A percentile compares a stretch with the other conserved stretches of the same genome.
phyloP scores from a whole-genome alignment of 2,888 invertebrate genomes.

The Caenorhabditis sp. region DNA sequence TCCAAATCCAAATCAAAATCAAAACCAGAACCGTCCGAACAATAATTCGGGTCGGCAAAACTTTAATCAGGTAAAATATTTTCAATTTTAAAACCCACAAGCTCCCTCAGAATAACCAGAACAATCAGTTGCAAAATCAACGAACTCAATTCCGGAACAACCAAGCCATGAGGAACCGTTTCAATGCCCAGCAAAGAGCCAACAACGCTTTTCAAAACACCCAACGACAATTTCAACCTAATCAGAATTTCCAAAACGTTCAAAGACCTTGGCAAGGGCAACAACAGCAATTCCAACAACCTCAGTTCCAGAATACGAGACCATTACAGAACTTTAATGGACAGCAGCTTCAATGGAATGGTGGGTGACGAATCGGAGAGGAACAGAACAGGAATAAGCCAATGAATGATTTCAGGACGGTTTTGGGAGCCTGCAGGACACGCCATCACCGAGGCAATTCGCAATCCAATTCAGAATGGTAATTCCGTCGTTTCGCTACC shows the following conservation, averaged over 20 bases:
- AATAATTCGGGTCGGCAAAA: constrained; percentile 19
- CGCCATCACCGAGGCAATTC: constrained; percentile 28
- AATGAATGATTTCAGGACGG: constrained; percentile 32
- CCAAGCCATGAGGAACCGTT: constrained; percentile 50
- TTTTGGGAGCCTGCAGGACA: constrained; percentile 47
- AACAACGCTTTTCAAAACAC: constrained; percentile 48
- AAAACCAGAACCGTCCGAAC: constrained; percentile 19
- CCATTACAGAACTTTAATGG: constrained; percentile 43
- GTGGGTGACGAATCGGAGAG: constrained; percentile 24
- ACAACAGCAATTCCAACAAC: constrained; percentile 50
- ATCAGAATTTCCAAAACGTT: constrained; percentile 25
- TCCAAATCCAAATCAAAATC: constrained; percentile 24
- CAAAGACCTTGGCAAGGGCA: constrained; percentile 38
- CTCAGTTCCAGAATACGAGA: constrained; percentile 44
- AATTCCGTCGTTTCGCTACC: background rate
- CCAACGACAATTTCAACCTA: constrained; percentile 25
- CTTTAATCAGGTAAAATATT: constrained; percentile 34
- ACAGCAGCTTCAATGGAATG: constrained; percentile 48
- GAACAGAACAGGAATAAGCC: background rate
- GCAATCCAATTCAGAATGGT: constrained; percentile 46
- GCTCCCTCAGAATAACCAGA: constrained; percentile 7
- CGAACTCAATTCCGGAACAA: constrained; percentile 58
- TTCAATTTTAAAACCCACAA: background rate
- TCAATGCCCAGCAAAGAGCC: constrained; percentile 50
- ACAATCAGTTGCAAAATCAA: constrained; percentile 49